These are phyloP conservation scores for Muscicapa adusta DNA, from an alignment of 2,113 vertebrate genomes.

Conservation along the genomic window DNA sequence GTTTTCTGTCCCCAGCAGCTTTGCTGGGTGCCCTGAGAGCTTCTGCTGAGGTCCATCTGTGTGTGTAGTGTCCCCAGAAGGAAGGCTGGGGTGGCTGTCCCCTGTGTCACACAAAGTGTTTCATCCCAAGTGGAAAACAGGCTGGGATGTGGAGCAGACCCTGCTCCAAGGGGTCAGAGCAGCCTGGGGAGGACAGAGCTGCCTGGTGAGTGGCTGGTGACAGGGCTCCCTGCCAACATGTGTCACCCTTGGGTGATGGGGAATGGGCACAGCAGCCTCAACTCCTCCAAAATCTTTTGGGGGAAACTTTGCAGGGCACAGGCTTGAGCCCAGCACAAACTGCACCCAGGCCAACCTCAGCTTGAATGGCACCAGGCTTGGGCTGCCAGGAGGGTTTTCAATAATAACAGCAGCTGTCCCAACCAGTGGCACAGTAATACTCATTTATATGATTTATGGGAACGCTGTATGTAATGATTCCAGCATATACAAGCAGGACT, in stretches of 20 bases:
- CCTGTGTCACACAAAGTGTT: background rate
- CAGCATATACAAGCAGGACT: slow-evolving; percentile 59
- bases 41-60: background rate
- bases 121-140: background rate
- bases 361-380: background rate
- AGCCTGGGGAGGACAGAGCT: background rate
- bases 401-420: slow-evolving; percentile 27
- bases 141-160: background rate
- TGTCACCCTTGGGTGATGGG: background rate
- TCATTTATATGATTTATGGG: slow-evolving; percentile 55
- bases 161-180: background rate
- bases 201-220: background rate
- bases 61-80: background rate
- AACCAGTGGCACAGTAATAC: slow-evolving; percentile 19
- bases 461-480: slow-evolving; percentile 22
- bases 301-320: background rate
- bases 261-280: background rate
- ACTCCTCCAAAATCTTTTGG: background rate
- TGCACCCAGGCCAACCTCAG: background rate
- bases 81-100: background rate
- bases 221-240: background rate
- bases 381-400: slow-evolving; percentile 38
- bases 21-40: background rate
- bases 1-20: background rate
- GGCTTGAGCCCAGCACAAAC: background rate